A percentile compares a stretch with the other conserved stretches of the same genome.
Evolutionary conservation across 1,140 invertebrate species (phyloP).

Genomic region (Cephus cinctus): DNA sequence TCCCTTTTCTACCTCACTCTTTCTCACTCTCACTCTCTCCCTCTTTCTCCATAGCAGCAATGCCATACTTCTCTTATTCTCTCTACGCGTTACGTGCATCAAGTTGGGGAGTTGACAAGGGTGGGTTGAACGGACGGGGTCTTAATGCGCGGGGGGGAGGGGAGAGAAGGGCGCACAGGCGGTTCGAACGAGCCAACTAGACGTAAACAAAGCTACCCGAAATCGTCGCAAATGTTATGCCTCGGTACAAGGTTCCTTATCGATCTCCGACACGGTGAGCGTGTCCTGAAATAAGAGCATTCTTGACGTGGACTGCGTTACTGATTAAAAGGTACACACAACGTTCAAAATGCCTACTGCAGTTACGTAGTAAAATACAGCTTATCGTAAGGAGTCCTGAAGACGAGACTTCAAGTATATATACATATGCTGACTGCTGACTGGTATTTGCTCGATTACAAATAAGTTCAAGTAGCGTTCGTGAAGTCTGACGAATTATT

Average conservation of each 20-base stretch:
- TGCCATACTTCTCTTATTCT: not conserved
- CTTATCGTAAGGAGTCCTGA: too few relatives aligned
- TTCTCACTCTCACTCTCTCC: not conserved
- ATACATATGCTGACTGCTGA: too few relatives aligned
- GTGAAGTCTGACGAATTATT: too few relatives aligned
- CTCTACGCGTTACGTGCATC: too few relatives aligned
- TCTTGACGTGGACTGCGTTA: too few relatives aligned
- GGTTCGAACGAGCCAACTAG: constrained; percentile 20
- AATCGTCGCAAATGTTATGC: not conserved
- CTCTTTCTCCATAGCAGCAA: not conserved
- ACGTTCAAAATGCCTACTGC: too few relatives aligned
- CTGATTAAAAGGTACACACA: too few relatives aligned
- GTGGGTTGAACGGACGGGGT: constrained; percentile 1
- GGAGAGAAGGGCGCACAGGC: too few relatives aligned
- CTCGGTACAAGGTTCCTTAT: not conserved
- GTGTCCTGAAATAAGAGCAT: not conserved
- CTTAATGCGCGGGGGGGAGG: constrained; percentile 15
- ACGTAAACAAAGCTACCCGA: constrained; percentile 38
- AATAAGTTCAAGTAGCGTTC: too few relatives aligned
- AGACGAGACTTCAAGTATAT: too few relatives aligned
- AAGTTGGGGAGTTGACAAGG: not conserved
- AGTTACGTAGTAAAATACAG: too few relatives aligned
- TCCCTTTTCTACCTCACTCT: not conserved
- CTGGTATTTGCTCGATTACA: too few relatives aligned
- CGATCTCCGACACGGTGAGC: not conserved